Percentiles rank a stretch among this genome's conserved stretches.
Evolutionary conservation across 1,140 invertebrate genomes (phyloP).

Genomic region (fruit fly (Drosophila melanogaster)): DNA sequence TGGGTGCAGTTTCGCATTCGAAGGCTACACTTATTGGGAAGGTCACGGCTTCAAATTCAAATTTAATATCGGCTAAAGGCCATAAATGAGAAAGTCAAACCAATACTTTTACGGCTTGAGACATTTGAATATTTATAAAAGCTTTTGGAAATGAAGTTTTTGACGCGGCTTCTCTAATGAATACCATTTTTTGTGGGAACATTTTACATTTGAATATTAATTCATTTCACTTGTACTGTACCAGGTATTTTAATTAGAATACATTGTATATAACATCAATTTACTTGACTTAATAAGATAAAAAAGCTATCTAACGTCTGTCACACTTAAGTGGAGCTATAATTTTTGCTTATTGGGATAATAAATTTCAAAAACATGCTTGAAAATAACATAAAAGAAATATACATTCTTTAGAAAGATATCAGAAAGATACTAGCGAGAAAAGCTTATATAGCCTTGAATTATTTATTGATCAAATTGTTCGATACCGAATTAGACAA

Average conservation of each 20-base stretch:
- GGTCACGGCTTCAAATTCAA: conserved; percentile 23
- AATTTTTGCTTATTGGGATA: neutral
- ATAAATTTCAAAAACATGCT: too few species aligned
- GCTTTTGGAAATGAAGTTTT: neutral
- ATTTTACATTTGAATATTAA: neutral
- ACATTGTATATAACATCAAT: neutral
- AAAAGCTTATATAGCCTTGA: too few species aligned
- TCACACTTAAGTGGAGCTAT: neutral
- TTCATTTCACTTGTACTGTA: neutral
- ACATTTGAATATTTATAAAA: neutral
- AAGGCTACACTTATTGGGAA: conserved; percentile 15
- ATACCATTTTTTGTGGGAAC: neutral
- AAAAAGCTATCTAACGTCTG: neutral
- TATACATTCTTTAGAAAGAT: too few species aligned
- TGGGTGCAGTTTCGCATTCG: conserved; percentile 1
- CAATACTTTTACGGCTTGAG: neutral
- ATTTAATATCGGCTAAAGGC: neutral
- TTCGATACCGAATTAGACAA: too few species aligned
- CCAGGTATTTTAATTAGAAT: too few species aligned
- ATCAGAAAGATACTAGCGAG: too few species aligned
- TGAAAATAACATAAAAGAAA: too few species aligned
- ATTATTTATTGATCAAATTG: too few species aligned
- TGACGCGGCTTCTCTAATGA: neutral
- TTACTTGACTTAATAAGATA: neutral
- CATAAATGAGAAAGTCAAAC: conserved; percentile 3